Base-by-base conservation (phyloP, 2,797 vertebrate species). In the Scolopax rusticola region DNA sequence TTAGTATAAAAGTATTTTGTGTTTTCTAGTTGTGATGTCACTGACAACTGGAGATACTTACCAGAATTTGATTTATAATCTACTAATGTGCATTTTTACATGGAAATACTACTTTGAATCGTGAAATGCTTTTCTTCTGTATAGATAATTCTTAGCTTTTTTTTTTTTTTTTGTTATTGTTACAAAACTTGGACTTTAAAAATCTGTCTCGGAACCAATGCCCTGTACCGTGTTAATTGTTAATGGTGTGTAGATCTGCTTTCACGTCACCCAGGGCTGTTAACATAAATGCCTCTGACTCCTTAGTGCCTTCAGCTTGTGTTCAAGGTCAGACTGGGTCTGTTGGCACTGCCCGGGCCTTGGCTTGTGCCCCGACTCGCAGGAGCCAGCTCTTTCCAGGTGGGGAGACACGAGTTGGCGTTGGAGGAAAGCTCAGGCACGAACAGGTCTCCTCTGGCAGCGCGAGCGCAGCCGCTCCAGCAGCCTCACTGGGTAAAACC, bases 291-390 rank as follows among this genome's bases (percentile, higher is more conserved):
- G 77, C 74, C 65, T 95, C 82, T 70, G 40, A 60, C 77, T 41
- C 15, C 41, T 41, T 14, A 16, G 41, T 47, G 90, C 87, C 33
- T 93, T 18, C 32, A 94, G 91, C 85, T 88, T 10, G 23, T 8
- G 12, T 64, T 91, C 85, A 90, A 93, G 90, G 94, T 95, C 95
- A 94, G 73, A 11, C 67, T 9, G 3, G 61, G 83, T 53, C 76
- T 43, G 33, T 32, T 94, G 33, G 0, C 1, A 0, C 64, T 47
- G 81, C 86, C 56, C 38, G 4, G 60, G 85, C 75, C 74, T 69
- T 57, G 77, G 61, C 79, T 81, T 56, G 54, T 79, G 38, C 1
- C 4, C 48, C 1, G 5, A 12, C 84, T 54, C 40, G 41, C 30
- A 16, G 40, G 43, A 68, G 32, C 54, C 45, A 36, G 86, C 88